Conservation (phyloP, 2,888 invertebrate species). For the Mycalesis mineus region DNA sequence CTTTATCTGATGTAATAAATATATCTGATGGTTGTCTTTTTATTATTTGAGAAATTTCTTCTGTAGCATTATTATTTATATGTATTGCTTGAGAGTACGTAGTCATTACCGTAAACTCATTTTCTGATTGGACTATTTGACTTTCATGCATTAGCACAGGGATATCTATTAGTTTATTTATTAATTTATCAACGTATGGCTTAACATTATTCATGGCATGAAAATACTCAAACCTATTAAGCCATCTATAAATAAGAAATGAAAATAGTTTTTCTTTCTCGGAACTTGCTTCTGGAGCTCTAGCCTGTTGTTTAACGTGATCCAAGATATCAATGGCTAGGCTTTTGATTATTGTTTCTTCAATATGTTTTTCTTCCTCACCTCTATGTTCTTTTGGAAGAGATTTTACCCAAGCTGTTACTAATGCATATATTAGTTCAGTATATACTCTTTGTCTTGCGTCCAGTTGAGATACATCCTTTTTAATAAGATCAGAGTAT, state of each 20-base stretch:
- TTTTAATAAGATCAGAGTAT: background rate
- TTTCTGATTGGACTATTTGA: background rate
- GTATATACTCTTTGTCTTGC: conserved; percentile 16
- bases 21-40: background rate
- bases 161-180: conserved; percentile 15
- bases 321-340: conserved; percentile 28
- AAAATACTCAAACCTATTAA: conserved; percentile 41
- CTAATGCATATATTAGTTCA: conserved; percentile 20
- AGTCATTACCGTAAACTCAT: background rate
- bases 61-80: background rate
- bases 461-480: conserved; percentile 10
- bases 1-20: background rate
- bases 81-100: background rate
- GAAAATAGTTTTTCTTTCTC: conserved; percentile 36
- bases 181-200: conserved; percentile 32
- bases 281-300: conserved; percentile 20
- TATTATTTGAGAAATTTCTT: background rate
- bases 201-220: conserved; percentile 36
- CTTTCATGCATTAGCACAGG: background rate
- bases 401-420: conserved; percentile 27
- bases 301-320: conserved; percentile 22
- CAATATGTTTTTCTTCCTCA: conserved; percentile 11
- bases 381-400: conserved; percentile 15
- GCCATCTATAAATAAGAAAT: conserved; percentile 44
- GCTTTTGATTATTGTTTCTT: conserved; percentile 19